These are phyloP conservation scores for Phrynocephalus guinanensis DNA, from an alignment of 2,797 vertebrate species.

Conservation along the genomic window DNA sequence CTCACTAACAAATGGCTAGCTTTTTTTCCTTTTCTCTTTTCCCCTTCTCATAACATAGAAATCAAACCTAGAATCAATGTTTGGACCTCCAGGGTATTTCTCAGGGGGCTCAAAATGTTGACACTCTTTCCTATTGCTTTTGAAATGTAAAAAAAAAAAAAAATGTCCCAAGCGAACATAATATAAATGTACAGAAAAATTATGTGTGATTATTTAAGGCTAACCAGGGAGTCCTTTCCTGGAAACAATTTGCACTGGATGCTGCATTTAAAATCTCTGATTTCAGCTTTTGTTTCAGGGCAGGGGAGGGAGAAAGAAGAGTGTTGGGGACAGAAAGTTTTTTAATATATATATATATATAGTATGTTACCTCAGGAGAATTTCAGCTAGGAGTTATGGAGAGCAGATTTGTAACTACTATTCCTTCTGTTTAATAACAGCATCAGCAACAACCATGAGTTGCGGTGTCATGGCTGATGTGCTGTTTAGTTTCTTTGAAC, in stretches of 20 bases:
- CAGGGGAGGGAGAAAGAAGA: not conserved
- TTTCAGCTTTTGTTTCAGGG: constrained; percentile 15
- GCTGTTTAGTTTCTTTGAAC: not conserved
- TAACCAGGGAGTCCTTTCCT: constrained; percentile 60
- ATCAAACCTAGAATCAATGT: constrained; percentile 41
- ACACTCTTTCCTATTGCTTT: constrained; percentile 52
- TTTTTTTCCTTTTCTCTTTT: constrained; percentile 11
- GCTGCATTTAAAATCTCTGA: constrained; percentile 61
- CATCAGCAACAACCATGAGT: not conserved
- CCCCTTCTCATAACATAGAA: constrained; percentile 49
- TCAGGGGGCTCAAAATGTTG: constrained; percentile 46
- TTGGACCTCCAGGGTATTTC: constrained; percentile 51
- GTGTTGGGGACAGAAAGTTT: not conserved
- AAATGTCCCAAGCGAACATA: constrained; percentile 48
- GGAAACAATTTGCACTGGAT: constrained; percentile 62
- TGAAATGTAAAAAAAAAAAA: constrained; percentile 45
- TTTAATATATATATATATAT: not conserved
- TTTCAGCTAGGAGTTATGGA: not conserved
- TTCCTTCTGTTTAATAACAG: not conserved
- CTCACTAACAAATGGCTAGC: constrained; percentile 36
- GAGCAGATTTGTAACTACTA: constrained; percentile 1
- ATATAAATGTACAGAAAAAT: constrained; percentile 53
- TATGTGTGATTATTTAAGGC: constrained; percentile 66
- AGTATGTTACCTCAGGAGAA: not conserved
- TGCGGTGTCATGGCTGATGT: not conserved